These are phyloP conservation scores for Latheticus oryzae DNA, from an alignment of 2,888 invertebrate genomes.

Conservation along the genomic window DNA sequence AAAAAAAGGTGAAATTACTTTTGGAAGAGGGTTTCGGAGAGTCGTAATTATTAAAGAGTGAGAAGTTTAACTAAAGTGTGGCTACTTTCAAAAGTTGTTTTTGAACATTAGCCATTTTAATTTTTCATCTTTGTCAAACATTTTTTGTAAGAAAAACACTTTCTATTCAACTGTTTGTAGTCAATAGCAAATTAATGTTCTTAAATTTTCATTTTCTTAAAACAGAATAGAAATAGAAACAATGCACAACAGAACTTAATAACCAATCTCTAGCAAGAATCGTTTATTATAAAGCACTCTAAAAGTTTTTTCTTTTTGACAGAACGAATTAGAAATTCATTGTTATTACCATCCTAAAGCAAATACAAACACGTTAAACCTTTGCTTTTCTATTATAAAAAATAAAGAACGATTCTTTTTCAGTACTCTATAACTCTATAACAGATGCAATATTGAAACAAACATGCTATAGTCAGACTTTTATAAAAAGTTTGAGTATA, in stretches of 20 bases:
- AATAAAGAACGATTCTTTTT: slow-evolving; percentile 24
- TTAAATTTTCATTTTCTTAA: slow-evolving; percentile 13
- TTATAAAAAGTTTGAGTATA: slow-evolving; percentile 9
- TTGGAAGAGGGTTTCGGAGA: slow-evolving; percentile 7
- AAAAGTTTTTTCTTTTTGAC: slow-evolving; percentile 23
- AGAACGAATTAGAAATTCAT: slow-evolving; percentile 35
- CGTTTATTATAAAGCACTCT: slow-evolving; percentile 47
- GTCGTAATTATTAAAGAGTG: slow-evolving; percentile 17
- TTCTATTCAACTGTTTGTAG: too few species aligned
- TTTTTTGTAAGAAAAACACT: too few species aligned
- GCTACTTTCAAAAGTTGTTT: too few species aligned
- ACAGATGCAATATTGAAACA: slow-evolving; percentile 42
- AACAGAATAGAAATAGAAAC: slow-evolving; percentile 34
- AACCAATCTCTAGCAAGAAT: slow-evolving; percentile 45
- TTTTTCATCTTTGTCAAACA: too few species aligned
- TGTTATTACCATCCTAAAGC: slow-evolving; percentile 32
- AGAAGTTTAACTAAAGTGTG: too few species aligned
- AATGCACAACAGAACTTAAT: slow-evolving; percentile 44
- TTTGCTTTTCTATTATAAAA: slow-evolving; percentile 38
- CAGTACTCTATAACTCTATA: slow-evolving; percentile 29
- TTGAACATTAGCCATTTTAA: too few species aligned
- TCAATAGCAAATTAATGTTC: too few species aligned
- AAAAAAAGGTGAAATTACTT: slow-evolving; percentile 19
- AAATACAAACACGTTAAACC: slow-evolving; percentile 33
- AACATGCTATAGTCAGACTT: slow-evolving; percentile 32